Evolutionary conservation across 2,113 vertebrate genomes (phyloP).

Genomic region (Tychaedon coryphoeus): DNA sequence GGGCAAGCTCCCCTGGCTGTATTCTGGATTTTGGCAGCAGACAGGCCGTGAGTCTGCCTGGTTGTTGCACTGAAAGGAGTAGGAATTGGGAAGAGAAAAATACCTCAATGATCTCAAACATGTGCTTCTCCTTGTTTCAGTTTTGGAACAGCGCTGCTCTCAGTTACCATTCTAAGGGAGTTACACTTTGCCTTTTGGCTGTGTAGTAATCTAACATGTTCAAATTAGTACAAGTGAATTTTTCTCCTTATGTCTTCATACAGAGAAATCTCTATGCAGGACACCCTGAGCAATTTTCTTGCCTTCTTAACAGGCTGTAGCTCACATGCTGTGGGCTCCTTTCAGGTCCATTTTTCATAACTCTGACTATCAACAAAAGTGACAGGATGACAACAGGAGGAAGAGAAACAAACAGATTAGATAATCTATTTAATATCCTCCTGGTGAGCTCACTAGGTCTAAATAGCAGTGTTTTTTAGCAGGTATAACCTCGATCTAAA

Average conservation of each 20-base stretch:
- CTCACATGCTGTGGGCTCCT: neutral
- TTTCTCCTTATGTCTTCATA: neutral
- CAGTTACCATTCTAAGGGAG: neutral
- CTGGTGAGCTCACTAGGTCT: conserved; percentile 11
- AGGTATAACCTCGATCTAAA: neutral
- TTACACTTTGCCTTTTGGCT: neutral
- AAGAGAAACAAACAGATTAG: conserved; percentile 34
- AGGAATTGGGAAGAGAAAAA: neutral
- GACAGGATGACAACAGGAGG: neutral
- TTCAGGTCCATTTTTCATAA: conserved; percentile 33
- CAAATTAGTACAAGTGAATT: neutral
- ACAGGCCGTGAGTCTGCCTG: neutral
- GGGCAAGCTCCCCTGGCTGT: neutral
- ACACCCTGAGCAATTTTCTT: neutral
- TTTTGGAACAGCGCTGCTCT: neutral
- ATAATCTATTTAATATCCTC: conserved; percentile 34
- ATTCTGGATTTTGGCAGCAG: neutral
- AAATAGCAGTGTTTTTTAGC: conserved; percentile 9
- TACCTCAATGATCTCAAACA: neutral
- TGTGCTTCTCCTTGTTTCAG: neutral
- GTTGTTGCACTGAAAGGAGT: neutral
- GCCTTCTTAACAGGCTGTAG: neutral
- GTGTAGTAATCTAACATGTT: neutral
- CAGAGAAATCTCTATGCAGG: neutral
- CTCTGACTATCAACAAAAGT: conserved; percentile 24